Evolutionary conservation across 2,113 vertebrate species (phyloP), one percentile per base, ranked within the genome.

Genomic region (Pleuronectes platessa): DNA sequence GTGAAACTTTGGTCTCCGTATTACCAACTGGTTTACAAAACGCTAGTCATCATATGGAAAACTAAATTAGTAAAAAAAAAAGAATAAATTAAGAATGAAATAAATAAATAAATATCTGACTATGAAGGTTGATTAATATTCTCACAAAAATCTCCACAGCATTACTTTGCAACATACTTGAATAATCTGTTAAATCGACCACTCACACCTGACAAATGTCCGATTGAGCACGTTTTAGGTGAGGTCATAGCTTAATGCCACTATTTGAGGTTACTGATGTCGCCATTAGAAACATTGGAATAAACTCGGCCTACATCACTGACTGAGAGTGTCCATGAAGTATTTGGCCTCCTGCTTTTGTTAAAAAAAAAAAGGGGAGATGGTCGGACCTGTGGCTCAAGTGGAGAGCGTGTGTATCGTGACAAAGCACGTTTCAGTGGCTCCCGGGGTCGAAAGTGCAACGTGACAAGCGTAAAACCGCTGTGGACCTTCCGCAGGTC

Each of bases 1-100:
- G 84, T 90, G 88, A 93, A 89, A 93, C 86, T 88, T 90, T 94
- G 89, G 85, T 93, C 86, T 92, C 90, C 86, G 64, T 80, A 73
- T 89, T 80, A 88, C 79, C 87, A 61, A 87, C 89, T 88, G 81
- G 88, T 87, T 76, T 79, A 89, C 68, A 90, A 89, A 90, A 87
- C 61, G 79, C 82, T 89, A 87, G 86, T 90, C 74, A 59, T 90
- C 81, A 82, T 65, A 80, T 77, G 66, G 62, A 88, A 82, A 79
- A 88, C 24, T 74, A 90, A 86, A 79, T 53, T 26, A 80, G 68
- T 68, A 79, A 66, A 31, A 13, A 72, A 49, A 13, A 78, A 67
- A 27, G 37, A 75, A 85, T 62, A 45, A 87, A 86, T 87, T 85
- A 91, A 81, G 81, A 60, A 82, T 68, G 27, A 80, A 83, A 93